These are phyloP conservation scores for Hiodon tergisus DNA, from an alignment of 2,113 vertebrate genomes.

Conservation along the genomic window DNA sequence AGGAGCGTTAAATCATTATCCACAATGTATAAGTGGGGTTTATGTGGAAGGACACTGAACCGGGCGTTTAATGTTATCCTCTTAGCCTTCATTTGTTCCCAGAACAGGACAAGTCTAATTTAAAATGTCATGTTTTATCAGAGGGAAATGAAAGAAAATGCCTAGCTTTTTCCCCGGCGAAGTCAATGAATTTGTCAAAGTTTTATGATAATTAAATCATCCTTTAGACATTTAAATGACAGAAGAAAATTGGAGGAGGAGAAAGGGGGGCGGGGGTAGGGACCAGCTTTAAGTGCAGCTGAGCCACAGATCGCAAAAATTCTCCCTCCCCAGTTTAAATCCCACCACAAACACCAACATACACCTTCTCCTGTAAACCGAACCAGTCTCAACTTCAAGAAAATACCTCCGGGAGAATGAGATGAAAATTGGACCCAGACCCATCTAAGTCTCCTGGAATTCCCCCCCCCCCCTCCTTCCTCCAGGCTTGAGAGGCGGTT, in stretches of 20 bases:
- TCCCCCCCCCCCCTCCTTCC: slow-evolving; percentile 77
- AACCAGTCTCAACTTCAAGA: too few relatives aligned
- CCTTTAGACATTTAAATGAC: slow-evolving; percentile 86
- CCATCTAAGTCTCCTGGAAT: slow-evolving; percentile 56
- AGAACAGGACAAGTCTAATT: slow-evolving; percentile 62
- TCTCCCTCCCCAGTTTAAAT: too few relatives aligned
- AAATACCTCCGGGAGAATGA: too few relatives aligned
- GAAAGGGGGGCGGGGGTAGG: slow-evolving; percentile 39
- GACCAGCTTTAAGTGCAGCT: slow-evolving; percentile 77
- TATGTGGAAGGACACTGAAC: background rate
- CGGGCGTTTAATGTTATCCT: background rate
- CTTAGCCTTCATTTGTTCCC: background rate
- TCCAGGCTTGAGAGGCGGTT: slow-evolving; percentile 60
- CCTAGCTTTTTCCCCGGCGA: slow-evolving; percentile 58
- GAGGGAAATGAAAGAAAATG: slow-evolving; percentile 66
- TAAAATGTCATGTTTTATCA: slow-evolving; percentile 86
- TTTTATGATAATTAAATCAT: slow-evolving; percentile 91
- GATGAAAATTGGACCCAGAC: too few relatives aligned
- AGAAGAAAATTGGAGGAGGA: slow-evolving; percentile 52
- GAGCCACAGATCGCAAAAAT: too few relatives aligned
- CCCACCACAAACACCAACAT: too few relatives aligned
- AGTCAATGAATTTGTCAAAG: slow-evolving; percentile 88
- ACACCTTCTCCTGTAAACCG: too few relatives aligned
- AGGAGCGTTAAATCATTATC: background rate
- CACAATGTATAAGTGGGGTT: background rate